Base-by-base conservation (phyloP, 2,888 invertebrate species). In the Adineta ricciae region DNA sequence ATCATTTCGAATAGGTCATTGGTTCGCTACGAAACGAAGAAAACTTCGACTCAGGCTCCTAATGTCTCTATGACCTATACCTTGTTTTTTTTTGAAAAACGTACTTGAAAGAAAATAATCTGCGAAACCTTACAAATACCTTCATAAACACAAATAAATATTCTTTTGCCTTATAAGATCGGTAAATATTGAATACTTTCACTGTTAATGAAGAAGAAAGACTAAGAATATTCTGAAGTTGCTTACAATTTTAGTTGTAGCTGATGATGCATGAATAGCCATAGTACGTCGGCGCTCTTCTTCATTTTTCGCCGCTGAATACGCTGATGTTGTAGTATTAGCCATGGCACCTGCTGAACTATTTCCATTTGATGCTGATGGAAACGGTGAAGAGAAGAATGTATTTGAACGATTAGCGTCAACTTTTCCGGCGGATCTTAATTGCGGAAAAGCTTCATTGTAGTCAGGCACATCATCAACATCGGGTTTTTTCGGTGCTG, bases 261-360 rank as follows among this genome's bases (percentile, higher is more conserved):
- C 38, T 78, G 78, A 41, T 78, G 78, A 78, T 41, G 78, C 78
- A 41, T 78, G 78, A 78, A 78, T 41, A 78, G 78, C 78, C n/a
- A 78, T 14, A 41, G 38, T 78, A 41, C 78, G 38, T 41, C 41
- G 78, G n/a, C 41, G 38, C 2, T 78, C 78, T 41, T 78, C 78
- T 41, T 78, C 78, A 41, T 24, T 14, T 78, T 38, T 41, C 3
- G 41, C 0, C n/a, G 24, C 2, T n/a, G 38, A 41, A 78, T n/a
- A n/a, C 4, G 41, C 24, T 24, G 78, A 38, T 78, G 78, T 41
- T 78, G 78, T 78, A 41, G 78, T 78, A 41, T 24, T 78, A 78
- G 24, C 41, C 41, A 78, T 78, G 38, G 78, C 78, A 41, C 41
- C n/a, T 78, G 78, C 14, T 78, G 78, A 24, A 78, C n/a, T 78